Evolutionary conservation across 2,888 invertebrate genomes (phyloP), one percentile per base, ranked within the genome.

Genomic region (Diaphora mendica): DNA sequence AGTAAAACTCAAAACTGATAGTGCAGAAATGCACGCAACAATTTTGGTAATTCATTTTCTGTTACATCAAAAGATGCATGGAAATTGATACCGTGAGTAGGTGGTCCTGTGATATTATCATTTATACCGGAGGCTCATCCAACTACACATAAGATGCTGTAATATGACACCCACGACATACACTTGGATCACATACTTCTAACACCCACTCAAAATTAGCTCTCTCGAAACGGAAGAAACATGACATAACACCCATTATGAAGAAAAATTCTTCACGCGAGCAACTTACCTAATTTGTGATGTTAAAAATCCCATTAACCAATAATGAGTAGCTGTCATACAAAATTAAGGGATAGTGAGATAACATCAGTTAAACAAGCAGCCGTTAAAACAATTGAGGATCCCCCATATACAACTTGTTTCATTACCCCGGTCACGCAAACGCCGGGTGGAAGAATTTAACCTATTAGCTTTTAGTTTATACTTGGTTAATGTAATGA

Each of bases 281-380:
- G 33, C 48, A 48, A 62, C 62, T 64, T 67, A 75, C 77, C 71
- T 77, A 78, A 79, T 83, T 83, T 74, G 74, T 71, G 74, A 82
- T 72, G 84, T 82, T 76, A 85, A 77, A 82, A 84, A 79, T 81
- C 72, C 82, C 75, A 84, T 84, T 81, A 84, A 73, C 68, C 51
- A 74, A 67, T 75, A 71, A 70, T 81, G 17, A 84, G 79, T 79
- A 70, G 66, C 75, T 48, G 72, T 75, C 75, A 72, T 39, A 75
- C 72, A 74, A 77, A 84, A 82, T 85, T 81, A 81, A 48, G 78
- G 74, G 77, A 74, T 30, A 62, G 39, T 64, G 42, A 71, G 85
- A 85, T 82, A 78, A 64, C 26, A 83, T 78, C 78, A 68, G 42
- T 83, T 79, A 76, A 82, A 78, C 76, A 69, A 78, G 74, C 83